Evolutionary conservation across 2,797 vertebrate species (phyloP).

Genomic region (Hydrophis major): DNA sequence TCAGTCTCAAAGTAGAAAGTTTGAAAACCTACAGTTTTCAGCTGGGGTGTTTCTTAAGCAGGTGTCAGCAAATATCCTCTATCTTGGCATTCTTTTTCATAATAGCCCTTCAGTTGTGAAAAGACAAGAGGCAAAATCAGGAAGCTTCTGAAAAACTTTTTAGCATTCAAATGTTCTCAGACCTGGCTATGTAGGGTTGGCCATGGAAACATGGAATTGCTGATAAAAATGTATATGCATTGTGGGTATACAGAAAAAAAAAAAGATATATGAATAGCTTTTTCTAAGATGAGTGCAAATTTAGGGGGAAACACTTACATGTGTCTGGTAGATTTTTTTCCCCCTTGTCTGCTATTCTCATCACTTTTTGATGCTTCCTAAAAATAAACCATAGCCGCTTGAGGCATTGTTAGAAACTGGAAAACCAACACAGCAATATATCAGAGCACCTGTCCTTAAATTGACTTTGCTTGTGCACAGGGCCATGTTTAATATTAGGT

Average conservation of each 20-base stretch:
- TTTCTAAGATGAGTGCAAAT: not conserved
- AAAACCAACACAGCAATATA: not conserved
- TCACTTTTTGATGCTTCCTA: not conserved
- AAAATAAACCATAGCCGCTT: not conserved
- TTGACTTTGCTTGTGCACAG: not conserved
- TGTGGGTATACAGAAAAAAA: not conserved
- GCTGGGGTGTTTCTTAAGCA: not conserved
- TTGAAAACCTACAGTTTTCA: not conserved
- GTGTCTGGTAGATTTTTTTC: not conserved
- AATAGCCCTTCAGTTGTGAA: not conserved
- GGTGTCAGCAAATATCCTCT: not conserved
- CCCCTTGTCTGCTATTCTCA: not conserved
- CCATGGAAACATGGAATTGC: not conserved
- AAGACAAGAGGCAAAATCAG: not conserved
- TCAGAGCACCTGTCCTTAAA: not conserved
- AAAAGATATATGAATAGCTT: not conserved
- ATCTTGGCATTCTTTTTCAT: not conserved
- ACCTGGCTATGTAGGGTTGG: not conserved
- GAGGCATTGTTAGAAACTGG: not conserved
- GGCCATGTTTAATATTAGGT: not conserved
- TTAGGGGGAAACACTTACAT: not conserved
- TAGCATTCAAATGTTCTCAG: not conserved
- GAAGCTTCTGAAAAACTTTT: not conserved
- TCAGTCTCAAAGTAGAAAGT: not conserved
- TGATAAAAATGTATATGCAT: not conserved